phyloP scores from a whole-genome alignment of 1,140 invertebrate genomes.

The Papilio polytes region DNA sequence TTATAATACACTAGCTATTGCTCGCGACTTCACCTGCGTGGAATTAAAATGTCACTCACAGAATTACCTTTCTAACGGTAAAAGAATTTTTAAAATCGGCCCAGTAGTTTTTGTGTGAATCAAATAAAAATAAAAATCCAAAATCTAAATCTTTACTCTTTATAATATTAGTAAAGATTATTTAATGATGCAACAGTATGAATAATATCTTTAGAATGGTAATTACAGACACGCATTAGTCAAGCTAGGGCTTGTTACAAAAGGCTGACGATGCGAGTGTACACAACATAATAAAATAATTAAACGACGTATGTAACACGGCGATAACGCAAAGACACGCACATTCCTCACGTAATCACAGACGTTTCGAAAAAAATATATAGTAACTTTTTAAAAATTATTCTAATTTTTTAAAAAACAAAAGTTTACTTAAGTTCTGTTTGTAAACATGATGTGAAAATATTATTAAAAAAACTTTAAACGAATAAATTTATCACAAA shows the following conservation, averaged over 20 bases:
- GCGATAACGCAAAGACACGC: constrained; percentile 5
- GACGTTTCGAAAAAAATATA: not conserved
- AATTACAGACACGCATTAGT: not conserved
- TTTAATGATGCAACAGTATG: not conserved
- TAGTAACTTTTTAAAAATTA: not conserved
- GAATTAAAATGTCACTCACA: no score
- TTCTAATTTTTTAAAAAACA: not conserved
- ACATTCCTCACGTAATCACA: not conserved
- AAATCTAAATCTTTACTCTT: no score
- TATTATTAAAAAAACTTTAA: not conserved
- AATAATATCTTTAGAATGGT: not conserved
- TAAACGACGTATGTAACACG: not conserved
- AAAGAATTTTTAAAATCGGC: no score
- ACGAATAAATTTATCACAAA: not conserved
- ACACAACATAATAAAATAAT: not conserved
- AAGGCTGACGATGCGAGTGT: not conserved
- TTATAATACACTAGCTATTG: no score
- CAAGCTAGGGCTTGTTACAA: constrained; percentile 1
- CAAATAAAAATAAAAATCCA: no score
- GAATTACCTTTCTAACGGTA: no score
- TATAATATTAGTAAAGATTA: not conserved
- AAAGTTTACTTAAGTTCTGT: not conserved
- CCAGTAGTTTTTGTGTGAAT: no score
- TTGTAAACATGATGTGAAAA: not conserved
- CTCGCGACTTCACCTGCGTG: no score